phyloP scores from a whole-genome alignment of 2,797 vertebrate species.

The Loris lydekkerianus region DNA sequence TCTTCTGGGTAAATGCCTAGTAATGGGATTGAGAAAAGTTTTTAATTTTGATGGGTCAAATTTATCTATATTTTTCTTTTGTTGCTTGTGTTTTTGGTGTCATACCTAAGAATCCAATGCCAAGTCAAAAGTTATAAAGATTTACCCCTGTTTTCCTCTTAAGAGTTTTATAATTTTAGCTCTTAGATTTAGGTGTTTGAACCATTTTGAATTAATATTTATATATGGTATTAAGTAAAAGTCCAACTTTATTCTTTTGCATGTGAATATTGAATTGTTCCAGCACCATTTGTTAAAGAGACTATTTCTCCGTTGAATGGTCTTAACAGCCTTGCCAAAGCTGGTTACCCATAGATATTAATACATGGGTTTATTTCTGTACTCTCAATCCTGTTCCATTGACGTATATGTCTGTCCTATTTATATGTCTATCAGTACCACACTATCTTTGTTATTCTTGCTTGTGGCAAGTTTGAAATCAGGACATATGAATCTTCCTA shows the following conservation, averaged over 20 bases:
- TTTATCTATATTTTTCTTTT: too few species aligned
- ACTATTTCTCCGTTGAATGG: not conserved
- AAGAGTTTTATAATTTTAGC: not conserved
- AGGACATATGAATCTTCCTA: not conserved
- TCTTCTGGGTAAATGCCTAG: too few species aligned
- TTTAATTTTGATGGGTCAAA: too few species aligned
- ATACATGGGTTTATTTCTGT: not conserved
- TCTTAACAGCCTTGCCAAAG: not conserved
- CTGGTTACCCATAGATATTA: not conserved
- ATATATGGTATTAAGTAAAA: not conserved
- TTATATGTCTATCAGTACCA: not conserved
- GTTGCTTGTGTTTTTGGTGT: too few species aligned
- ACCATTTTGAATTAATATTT: not conserved
- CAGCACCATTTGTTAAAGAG: not conserved
- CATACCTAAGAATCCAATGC: too few species aligned
- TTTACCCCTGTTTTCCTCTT: too few species aligned
- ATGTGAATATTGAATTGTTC: not conserved
- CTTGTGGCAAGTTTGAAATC: not conserved
- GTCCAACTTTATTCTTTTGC: not conserved
- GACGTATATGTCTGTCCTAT: not conserved
- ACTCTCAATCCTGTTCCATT: not conserved
- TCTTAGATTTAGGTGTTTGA: not conserved
- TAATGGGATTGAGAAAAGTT: too few species aligned
- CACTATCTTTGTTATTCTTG: not conserved
- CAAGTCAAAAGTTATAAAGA: too few species aligned